Evolutionary conservation across 2,113 vertebrate genomes (phyloP).

Genomic region (Pteropus alecto): DNA sequence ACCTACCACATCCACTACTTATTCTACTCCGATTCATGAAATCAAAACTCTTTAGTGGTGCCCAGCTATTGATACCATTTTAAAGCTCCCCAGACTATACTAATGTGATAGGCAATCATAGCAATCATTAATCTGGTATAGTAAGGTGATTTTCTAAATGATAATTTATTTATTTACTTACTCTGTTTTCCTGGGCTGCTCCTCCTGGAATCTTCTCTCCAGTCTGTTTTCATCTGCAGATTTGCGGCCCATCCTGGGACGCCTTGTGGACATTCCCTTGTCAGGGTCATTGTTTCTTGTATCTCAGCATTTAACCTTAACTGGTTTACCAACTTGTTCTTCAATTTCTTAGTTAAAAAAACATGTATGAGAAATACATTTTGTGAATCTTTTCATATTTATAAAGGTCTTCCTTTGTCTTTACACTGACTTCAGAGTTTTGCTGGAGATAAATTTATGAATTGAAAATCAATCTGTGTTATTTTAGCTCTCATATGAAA

Average conservation of each 20-base stretch:
- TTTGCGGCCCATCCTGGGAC: neutral
- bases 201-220: neutral
- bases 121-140: neutral
- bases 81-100: neutral
- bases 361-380: neutral
- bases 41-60: neutral
- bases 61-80: neutral
- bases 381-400: neutral
- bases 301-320: neutral
- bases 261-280: neutral
- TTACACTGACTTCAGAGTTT: neutral
- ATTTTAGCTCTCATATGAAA: neutral
- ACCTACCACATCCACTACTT: too few species aligned
- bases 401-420: neutral
- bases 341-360: neutral
- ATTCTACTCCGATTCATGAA: neutral
- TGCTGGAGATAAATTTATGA: neutral
- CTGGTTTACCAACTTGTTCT: neutral
- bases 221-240: neutral
- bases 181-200: neutral
- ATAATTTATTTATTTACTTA: neutral
- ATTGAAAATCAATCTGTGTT: neutral
- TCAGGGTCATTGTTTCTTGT: neutral
- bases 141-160: neutral
- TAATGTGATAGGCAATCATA: neutral